Base-by-base conservation (phyloP, 2,113 vertebrate species). In the Spheniscus mendiculus region DNA sequence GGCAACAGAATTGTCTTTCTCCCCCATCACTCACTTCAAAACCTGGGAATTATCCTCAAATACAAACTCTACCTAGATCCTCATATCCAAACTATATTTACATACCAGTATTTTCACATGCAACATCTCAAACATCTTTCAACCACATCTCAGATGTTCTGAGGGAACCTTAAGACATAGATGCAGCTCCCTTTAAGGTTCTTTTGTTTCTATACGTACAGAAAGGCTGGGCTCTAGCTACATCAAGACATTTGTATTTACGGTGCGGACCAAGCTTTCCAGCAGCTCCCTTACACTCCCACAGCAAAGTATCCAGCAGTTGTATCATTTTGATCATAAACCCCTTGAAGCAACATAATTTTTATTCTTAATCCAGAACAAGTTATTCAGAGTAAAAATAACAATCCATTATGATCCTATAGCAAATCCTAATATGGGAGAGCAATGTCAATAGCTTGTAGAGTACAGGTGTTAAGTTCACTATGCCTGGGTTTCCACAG, bases 321-420 rank as follows among this genome's bases (percentile, higher is more conserved):
- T 44, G 15, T 30, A 50, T 5, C 34, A 42, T 10, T 73, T 42
- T 49, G 27, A 58, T 56, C 44, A 36, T 52, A 74, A 36, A 3
- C 20, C 49, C 22, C 44, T 42, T 42, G 34, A 86, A 89, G 26
- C 17, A 82, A 62, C 5, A 9, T 5, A 11, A 47, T 26, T 89
- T 96, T 72, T 85, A 89, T 49, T 78, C 63, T 53, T 49, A 84
- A 66, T 40, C 5, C 20, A 72, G 49, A 86, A 69, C 42, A 95
- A 86, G 22, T n/a, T 85, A 77, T 44, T 72, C 36, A 83, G 29
- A 79, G 11, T 62, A 65, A 65, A 91, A 89, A 18, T 3, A 85
- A 9, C 1, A 84, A 70, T 7, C 13, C n/a, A 44, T 34, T 70
- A 73, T 5, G 29, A 65, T 34, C 12, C 42, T 22, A 34, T 1